Conservation (phyloP, 2,113 vertebrate genomes). For the Brachyistius frenatus region DNA sequence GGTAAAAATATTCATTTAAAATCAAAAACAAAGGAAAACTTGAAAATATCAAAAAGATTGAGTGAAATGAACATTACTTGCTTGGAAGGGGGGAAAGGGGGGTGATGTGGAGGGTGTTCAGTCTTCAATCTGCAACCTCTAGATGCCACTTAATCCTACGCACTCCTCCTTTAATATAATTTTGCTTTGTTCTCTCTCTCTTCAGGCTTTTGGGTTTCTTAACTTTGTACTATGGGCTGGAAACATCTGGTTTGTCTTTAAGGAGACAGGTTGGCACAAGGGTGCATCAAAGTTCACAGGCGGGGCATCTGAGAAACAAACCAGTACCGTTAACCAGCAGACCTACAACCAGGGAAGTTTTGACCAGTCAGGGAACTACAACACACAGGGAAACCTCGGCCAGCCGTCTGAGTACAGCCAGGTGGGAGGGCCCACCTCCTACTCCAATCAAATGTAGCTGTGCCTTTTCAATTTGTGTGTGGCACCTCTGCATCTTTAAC, state of each 20-base stretch:
- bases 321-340: slow-evolving; percentile 88
- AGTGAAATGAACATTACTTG: no score
- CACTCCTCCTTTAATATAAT: no score
- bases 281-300: slow-evolving; percentile 86
- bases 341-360: slow-evolving; percentile 89
- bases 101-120: no score
- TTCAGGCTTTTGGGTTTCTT: slow-evolving; percentile 95
- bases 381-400: slow-evolving; percentile 82
- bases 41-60: no score
- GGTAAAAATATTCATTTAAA: no score
- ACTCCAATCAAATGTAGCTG: slow-evolving; percentile 91
- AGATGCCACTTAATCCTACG: no score
- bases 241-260: slow-evolving; percentile 99
- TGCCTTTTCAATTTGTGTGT: slow-evolving; percentile 18
- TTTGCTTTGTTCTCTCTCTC: slow-evolving; percentile 5
- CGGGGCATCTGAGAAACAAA: slow-evolving; percentile 89
- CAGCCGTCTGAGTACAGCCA: slow-evolving; percentile 88
- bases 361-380: slow-evolving; percentile 87
- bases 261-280: slow-evolving; percentile 97
- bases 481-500: slow-evolving; percentile 58
- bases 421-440: slow-evolving; percentile 91
- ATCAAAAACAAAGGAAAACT: no score
- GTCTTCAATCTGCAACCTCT: no score
- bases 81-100: no score
- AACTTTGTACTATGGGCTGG: slow-evolving; percentile 99